phyloP scores from a whole-genome alignment of 2,113 vertebrate genomes.

The Sigmodon hispidus region DNA sequence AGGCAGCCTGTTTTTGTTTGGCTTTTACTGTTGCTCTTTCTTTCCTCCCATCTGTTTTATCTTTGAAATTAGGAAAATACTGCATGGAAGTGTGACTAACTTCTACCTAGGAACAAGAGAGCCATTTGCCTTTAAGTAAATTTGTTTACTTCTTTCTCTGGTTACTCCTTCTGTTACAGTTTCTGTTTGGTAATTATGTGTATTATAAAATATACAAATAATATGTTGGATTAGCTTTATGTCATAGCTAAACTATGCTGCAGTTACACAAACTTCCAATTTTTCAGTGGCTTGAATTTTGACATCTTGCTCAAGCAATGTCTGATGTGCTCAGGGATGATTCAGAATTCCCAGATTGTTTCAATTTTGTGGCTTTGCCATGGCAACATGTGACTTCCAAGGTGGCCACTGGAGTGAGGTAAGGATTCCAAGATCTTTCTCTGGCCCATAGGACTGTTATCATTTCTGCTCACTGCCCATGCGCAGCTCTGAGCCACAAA shows the following conservation, averaged over 20 bases:
- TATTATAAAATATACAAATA: not conserved
- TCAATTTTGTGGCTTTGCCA: not conserved
- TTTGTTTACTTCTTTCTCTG: slow-evolving; percentile 13
- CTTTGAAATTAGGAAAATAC: slow-evolving; percentile 31
- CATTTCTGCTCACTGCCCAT: not conserved
- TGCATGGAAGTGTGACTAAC: not conserved
- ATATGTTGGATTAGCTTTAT: not conserved
- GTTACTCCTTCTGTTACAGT: not conserved
- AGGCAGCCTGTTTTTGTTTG: not conserved
- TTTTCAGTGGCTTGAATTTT: slow-evolving; percentile 14
- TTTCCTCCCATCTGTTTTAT: not conserved
- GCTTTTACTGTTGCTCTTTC: not conserved
- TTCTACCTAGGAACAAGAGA: not conserved
- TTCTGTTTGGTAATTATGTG: not conserved
- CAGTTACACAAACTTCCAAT: not conserved
- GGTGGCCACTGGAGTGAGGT: not conserved
- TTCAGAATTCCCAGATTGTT: not conserved
- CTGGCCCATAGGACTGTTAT: not conserved
- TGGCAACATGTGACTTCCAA: not conserved
- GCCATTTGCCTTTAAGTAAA: not conserved
- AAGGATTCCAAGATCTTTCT: not conserved
- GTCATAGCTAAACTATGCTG: not conserved
- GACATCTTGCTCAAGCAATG: not conserved
- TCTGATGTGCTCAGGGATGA: not conserved
- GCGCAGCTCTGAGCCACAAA: not conserved